These are phyloP conservation scores for Nudaria mundana DNA, from an alignment of 2,888 invertebrate genomes.

Conservation along the genomic window DNA sequence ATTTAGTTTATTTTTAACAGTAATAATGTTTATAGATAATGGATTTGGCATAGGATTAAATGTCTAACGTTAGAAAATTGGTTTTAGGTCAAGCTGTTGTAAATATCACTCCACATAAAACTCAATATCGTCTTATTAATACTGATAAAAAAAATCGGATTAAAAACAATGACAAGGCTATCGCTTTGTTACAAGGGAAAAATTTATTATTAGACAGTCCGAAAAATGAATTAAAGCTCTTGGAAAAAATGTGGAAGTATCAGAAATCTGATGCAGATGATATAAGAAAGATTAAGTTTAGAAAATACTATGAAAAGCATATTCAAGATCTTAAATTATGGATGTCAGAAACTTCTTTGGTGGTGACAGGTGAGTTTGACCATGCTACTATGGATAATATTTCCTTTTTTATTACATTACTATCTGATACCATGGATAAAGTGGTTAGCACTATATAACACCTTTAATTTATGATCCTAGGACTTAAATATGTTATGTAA, in stretches of 20 bases:
- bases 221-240: constrained; percentile 42
- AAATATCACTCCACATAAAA: constrained; percentile 45
- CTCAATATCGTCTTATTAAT: constrained; percentile 55
- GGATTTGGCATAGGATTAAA: no score
- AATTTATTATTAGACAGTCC: constrained; percentile 58
- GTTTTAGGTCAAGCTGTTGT: constrained; percentile 56
- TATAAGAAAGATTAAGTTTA: constrained; percentile 51
- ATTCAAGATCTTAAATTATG: constrained; percentile 43
- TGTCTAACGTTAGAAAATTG: no score
- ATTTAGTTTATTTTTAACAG: no score
- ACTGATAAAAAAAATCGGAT: constrained; percentile 58
- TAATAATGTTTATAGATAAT: no score
- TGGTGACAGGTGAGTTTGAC: constrained; percentile 5
- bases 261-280: constrained; percentile 49
- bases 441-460: no score
- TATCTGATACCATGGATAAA: no score
- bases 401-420: background rate
- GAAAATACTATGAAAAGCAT: constrained; percentile 60
- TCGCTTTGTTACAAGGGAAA: constrained; percentile 67
- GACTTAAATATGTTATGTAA: no score
- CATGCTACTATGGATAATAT: background rate
- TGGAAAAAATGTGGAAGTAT: constrained; percentile 60
- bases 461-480: no score
- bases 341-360: constrained; percentile 41
- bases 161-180: constrained; percentile 71